These are phyloP conservation scores for Echinarachnius parma DNA, from an alignment of 53 echinoderm and acorn worm genomes.

Conservation along the genomic window DNA sequence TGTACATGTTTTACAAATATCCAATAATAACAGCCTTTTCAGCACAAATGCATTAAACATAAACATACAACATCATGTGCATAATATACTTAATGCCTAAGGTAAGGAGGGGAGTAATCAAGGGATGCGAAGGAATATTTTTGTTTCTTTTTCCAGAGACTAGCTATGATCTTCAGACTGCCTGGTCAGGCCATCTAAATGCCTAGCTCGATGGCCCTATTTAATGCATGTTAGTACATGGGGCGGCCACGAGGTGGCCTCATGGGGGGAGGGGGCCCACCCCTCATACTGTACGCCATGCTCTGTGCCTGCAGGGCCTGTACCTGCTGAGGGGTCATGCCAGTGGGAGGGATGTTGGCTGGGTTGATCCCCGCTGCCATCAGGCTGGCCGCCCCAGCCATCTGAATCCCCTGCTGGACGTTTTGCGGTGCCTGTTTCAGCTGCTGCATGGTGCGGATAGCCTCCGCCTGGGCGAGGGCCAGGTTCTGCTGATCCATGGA, in stretches of 20 bases:
- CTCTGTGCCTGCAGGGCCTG: conserved; percentile 37
- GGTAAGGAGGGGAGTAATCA: neutral
- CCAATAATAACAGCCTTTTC: no score
- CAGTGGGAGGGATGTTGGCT: neutral
- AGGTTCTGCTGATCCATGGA: conserved; percentile 9
- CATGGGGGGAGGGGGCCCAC: conserved; percentile 22
- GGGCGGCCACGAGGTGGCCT: conserved; percentile 13
- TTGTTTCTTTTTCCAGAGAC: no score
- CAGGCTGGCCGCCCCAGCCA: conserved; percentile 34
- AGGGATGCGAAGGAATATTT: no score
- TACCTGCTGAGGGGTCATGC: conserved; percentile 35
- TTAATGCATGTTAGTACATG: conserved; percentile 12
- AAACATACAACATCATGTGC: no score
- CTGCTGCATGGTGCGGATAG: conserved; percentile 36
- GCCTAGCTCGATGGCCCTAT: neutral
- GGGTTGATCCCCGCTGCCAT: conserved; percentile 40
- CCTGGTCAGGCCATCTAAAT: no score
- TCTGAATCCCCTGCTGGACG: conserved; percentile 36
- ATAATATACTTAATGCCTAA: neutral
- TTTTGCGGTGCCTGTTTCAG: neutral
- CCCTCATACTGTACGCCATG: conserved; percentile 42
- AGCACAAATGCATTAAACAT: no score
- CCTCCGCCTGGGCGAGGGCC: conserved; percentile 35
- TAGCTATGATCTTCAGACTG: no score
- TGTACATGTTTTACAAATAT: no score